phyloP scores from a whole-genome alignment of 1,140 invertebrate genomes.

The Stenopsyche tienmushanensis region DNA sequence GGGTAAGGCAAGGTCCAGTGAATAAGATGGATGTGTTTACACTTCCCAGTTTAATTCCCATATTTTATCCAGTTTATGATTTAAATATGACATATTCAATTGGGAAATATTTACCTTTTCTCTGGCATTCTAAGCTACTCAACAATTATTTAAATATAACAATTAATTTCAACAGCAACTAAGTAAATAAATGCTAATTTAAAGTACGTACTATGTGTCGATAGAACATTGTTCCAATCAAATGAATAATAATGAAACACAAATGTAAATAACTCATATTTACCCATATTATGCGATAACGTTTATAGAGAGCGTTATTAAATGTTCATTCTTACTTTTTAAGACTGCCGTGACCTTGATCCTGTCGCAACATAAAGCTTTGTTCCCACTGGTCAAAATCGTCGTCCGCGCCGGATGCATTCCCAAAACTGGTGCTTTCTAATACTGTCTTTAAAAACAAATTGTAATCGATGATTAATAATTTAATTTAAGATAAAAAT shows the following conservation, averaged over 20 bases:
- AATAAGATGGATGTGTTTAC: too few species aligned
- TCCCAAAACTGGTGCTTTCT: conserved; percentile 57
- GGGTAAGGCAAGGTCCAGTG: too few species aligned
- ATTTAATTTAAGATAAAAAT: not conserved
- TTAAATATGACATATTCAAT: too few species aligned
- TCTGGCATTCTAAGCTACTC: too few species aligned
- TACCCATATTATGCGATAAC: not conserved
- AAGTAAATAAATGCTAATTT: not conserved
- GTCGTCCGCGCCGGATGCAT: conserved; percentile 56
- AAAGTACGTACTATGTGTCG: not conserved
- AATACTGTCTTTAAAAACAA: conserved; percentile 52
- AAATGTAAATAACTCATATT: not conserved
- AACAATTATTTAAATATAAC: not conserved
- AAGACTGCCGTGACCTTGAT: conserved; percentile 47
- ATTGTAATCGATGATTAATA: not conserved
- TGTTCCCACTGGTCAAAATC: conserved; percentile 60
- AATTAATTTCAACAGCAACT: not conserved
- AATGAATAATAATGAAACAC: not conserved
- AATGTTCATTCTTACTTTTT: too few species aligned
- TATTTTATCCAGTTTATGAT: too few species aligned
- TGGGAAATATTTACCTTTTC: too few species aligned
- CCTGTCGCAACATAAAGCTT: conserved; percentile 59
- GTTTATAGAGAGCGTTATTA: not conserved
- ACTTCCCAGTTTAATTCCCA: too few species aligned
- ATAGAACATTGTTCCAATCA: not conserved